phyloP scores from a whole-genome alignment of 2,113 vertebrate genomes.

The Lophotis ruficrista region DNA sequence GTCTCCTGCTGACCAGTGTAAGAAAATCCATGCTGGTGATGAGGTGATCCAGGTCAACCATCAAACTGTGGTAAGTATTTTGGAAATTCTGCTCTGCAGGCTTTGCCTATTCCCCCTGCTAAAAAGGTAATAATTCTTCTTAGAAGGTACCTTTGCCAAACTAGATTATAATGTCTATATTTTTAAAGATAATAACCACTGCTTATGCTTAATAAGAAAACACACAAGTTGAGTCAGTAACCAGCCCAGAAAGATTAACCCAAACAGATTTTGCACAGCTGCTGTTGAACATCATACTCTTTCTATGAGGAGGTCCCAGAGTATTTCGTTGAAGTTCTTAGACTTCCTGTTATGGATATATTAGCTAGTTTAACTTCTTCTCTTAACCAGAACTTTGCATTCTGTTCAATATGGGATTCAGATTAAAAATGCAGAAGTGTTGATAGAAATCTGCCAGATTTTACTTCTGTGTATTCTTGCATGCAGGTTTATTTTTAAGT shows the following conservation, averaged over 20 bases:
- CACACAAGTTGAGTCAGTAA: background rate
- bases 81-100: background rate
- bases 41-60: slow-evolving; percentile 80
- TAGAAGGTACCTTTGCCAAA: background rate
- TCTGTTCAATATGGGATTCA: background rate
- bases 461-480: background rate
- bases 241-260: background rate
- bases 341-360: background rate
- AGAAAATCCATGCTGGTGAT: slow-evolving; percentile 80
- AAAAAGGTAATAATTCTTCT: background rate
- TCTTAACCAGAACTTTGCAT: background rate
- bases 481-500: background rate
- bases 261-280: background rate
- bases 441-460: background rate
- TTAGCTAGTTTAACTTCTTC: background rate
- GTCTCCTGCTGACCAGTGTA: slow-evolving; percentile 83
- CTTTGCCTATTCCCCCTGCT: background rate
- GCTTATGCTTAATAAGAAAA: background rate
- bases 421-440: background rate
- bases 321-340: background rate
- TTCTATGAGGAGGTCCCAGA: background rate
- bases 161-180: background rate
- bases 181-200: background rate
- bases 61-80: slow-evolving; percentile 77
- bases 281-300: background rate